Percentiles rank a stretch among this genome's conserved stretches.
Conservation (phyloP, 2,888 invertebrate species). For the Lordiphosa fenestrarum region DNA sequence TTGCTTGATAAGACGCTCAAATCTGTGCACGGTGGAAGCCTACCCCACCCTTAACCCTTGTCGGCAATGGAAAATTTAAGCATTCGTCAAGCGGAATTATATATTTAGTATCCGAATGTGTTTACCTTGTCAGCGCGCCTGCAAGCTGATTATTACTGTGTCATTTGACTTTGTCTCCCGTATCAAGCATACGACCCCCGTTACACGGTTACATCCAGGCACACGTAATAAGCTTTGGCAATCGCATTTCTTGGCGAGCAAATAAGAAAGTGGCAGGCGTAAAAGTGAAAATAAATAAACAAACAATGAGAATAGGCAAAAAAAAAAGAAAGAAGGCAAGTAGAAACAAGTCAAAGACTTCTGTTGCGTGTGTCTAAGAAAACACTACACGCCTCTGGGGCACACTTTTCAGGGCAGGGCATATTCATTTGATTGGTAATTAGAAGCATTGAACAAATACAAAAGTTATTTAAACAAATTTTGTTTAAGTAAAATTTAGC, state of each 20-base stretch:
- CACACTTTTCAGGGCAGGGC: no score
- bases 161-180: slow-evolving; percentile 38
- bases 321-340: slow-evolving; percentile 12
- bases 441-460: no score
- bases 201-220: slow-evolving; percentile 18
- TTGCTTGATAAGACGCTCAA: slow-evolving; percentile 57
- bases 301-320: slow-evolving; percentile 28
- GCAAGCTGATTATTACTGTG: slow-evolving; percentile 69
- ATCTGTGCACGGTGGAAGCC: slow-evolving; percentile 25
- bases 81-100: slow-evolving; percentile 49
- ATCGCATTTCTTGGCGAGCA: slow-evolving; percentile 28
- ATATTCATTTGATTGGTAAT: no score
- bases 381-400: no score
- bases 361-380: slow-evolving; percentile 11
- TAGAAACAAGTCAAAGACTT: slow-evolving; percentile 19
- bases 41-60: slow-evolving; percentile 36
- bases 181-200: slow-evolving; percentile 65
- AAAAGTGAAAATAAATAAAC: slow-evolving; percentile 63
- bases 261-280: slow-evolving; percentile 53
- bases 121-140: slow-evolving; percentile 58
- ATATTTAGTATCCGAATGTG: slow-evolving; percentile 4
- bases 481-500: no score
- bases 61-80: slow-evolving; percentile 43
- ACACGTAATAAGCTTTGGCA: slow-evolving; percentile 53
- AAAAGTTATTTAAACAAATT: no score